phyloP scores from a whole-genome alignment of 1,140 invertebrate genomes.

The Macrosteles quadrilineatus region DNA sequence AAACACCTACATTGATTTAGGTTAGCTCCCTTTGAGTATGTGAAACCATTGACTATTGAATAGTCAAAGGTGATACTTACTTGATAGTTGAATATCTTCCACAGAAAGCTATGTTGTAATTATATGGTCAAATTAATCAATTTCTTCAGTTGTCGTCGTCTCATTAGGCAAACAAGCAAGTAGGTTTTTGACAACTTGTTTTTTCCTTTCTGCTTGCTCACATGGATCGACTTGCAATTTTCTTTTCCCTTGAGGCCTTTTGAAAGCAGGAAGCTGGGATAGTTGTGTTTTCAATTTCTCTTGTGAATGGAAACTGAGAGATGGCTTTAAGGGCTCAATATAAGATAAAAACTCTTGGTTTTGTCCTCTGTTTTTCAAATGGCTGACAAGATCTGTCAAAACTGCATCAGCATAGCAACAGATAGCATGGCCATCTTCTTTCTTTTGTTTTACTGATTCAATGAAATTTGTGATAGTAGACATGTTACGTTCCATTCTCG shows the following conservation, averaged over 20 bases:
- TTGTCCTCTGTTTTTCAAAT: not conserved
- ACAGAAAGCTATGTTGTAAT: too few species aligned
- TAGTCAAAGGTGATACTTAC: too few species aligned
- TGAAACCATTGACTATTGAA: too few species aligned
- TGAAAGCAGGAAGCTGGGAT: not conserved
- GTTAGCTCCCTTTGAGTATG: too few species aligned
- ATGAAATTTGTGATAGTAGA: not conserved
- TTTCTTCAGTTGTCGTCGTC: too few species aligned
- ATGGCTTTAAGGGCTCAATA: not conserved
- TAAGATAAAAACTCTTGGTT: not conserved
- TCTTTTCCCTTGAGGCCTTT: not conserved
- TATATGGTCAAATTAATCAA: too few species aligned
- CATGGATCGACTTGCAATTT: not conserved
- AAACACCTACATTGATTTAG: too few species aligned
- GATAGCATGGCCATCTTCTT: not conserved
- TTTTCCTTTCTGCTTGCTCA: not conserved
- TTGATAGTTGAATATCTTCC: too few species aligned
- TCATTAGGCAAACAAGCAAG: not conserved
- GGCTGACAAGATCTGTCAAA: not conserved
- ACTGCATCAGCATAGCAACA: not conserved
- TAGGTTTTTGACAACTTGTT: not conserved
- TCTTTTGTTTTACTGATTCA: too few species aligned
- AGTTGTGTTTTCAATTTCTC: too few species aligned
- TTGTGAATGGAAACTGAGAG: not conserved
- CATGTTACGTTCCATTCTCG: not conserved